These are phyloP conservation scores for Orthonyx spaldingii DNA, from an alignment of 2,113 vertebrate species.

Conservation along the genomic window DNA sequence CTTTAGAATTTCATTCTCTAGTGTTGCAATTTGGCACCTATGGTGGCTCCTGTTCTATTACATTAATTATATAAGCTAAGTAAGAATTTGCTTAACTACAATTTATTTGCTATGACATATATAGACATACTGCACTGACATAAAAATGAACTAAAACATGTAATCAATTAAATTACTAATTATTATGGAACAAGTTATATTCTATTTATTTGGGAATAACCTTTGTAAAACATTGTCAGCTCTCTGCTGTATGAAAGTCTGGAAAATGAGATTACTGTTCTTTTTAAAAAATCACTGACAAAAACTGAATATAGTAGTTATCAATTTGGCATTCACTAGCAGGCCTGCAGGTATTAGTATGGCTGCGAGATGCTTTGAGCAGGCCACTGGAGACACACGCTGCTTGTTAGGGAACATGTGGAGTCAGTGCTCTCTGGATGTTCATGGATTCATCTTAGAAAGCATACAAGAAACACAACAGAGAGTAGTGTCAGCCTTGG, in stretches of 20 bases:
- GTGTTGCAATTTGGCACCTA: background rate
- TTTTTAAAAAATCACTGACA: background rate
- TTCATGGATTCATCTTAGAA: background rate
- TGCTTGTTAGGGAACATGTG: background rate
- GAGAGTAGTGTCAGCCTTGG: background rate
- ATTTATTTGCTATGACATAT: background rate
- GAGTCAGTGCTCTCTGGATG: rapidly evolving
- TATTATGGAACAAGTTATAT: background rate
- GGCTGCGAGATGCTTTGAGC: background rate
- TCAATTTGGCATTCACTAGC: background rate
- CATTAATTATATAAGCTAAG: background rate
- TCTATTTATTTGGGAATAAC: background rate
- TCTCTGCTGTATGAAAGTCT: background rate
- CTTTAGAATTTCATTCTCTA: background rate
- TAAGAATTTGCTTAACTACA: background rate
- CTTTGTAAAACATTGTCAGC: background rate
- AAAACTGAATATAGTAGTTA: background rate
- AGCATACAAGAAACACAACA: background rate
- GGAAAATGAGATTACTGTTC: background rate
- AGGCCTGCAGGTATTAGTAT: background rate
- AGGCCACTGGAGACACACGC: background rate
- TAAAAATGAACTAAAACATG: background rate
- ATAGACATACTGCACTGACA: background rate
- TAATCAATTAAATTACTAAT: background rate
- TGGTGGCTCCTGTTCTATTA: background rate